Evolutionary conservation across 1,140 invertebrate species (phyloP), one percentile per base, ranked within the genome.

Genomic region (Ceratosolen fusciceps): DNA sequence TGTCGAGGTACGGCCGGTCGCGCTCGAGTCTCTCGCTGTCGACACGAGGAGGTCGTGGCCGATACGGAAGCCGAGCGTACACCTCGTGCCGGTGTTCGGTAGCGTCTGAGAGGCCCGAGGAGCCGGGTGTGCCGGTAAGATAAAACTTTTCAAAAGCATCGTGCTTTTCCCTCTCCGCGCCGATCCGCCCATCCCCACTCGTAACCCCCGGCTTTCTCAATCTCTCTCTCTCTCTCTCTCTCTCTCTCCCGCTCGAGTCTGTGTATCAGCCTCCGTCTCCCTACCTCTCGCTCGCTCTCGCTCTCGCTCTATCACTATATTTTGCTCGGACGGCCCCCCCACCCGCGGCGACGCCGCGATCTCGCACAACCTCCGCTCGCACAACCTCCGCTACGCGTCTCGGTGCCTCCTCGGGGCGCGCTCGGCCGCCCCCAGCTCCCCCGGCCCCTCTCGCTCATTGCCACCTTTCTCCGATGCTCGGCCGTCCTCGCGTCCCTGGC

Each of bases 141-240:
- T 89, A 89, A 89, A 89, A 89, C 88, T 89, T 90, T 90, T 89
- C 84, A 88, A 89, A 90, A 90, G 87, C 88, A 82, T 87, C 82
- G 83, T 81, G 85, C 81, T 87, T 85, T 83, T 80, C 85, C 85
- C 83, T 84, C 85, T 83, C 83, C 81, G 12, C 76, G 52, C n/a
- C 31, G 19, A 52, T 10, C 77, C 24, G 10, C 72, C 81, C 80
- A 76, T 81, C 74, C 68, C 82, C 77, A 74, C 80, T 81, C 26
- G 4, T n/a, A n/a, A n/a, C 9, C 81, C 74, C 77, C 47, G 72
- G 72, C 74, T 78, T 26, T 67, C 71, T 47, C 60, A 56, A 79
- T 62, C 49, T 47, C 62, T 76, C 65, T 81, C 70, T 80, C 76
- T 81, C 79, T 79, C 74, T 74, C 74, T 52, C 72, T 47, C 76